Conservation (phyloP, 2,888 invertebrate species). For the Troides aeacus region DNA sequence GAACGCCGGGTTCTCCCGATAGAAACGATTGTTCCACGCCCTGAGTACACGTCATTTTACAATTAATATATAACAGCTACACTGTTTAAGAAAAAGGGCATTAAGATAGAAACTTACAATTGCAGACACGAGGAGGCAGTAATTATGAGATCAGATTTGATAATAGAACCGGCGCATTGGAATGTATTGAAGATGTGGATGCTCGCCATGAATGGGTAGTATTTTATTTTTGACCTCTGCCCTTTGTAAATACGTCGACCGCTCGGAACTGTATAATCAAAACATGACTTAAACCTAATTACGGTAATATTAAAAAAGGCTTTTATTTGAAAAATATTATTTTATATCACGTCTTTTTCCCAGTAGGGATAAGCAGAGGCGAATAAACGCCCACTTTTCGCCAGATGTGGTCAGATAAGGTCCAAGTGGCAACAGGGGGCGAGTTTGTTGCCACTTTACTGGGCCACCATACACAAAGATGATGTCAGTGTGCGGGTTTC, state of each 20-base stretch:
- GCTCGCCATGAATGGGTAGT: constrained; percentile 65
- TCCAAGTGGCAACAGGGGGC: no score
- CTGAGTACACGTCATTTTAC: constrained; percentile 38
- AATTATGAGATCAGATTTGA: constrained; percentile 59
- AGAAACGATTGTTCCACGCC: constrained; percentile 67
- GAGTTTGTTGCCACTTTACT: no score
- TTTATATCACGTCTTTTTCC: no score
- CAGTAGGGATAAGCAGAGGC: no score
- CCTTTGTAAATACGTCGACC: constrained; percentile 57
- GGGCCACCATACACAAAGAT: no score
- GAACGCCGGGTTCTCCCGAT: constrained; percentile 64
- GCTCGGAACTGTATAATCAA: constrained; percentile 28
- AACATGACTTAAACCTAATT: background rate
- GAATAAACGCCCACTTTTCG: no score
- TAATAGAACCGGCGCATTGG: constrained; percentile 63
- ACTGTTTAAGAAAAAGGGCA: background rate
- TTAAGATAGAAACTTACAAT: constrained; percentile 45
- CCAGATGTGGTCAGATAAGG: no score
- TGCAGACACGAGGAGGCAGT: constrained; percentile 69
- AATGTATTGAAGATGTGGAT: constrained; percentile 59
- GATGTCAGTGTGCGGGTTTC: no score
- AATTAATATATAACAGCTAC: background rate
- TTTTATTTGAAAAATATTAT: no score
- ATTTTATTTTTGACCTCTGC: constrained; percentile 47
- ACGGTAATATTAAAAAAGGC: no score